Evolutionary conservation across 2,113 vertebrate genomes (phyloP).

Genomic region (Rhabdornis inornatus): DNA sequence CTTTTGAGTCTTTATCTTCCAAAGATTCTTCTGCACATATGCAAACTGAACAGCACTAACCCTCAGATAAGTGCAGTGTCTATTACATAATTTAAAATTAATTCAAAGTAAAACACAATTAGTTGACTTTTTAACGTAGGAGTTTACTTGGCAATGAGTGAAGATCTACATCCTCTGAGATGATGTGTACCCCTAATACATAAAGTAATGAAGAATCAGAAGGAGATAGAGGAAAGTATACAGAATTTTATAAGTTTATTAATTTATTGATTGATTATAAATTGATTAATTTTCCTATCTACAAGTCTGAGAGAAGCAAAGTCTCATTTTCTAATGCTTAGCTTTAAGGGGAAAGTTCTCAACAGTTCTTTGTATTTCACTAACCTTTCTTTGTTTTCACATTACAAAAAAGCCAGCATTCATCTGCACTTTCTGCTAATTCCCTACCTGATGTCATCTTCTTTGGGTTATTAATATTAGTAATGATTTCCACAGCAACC

Average conservation of each 20-base stretch:
- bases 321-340: neutral
- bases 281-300: neutral
- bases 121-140: neutral
- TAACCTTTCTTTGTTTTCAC: neutral
- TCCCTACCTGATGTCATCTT: conserved; percentile 56
- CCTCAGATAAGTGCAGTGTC: neutral
- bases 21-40: neutral
- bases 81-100: neutral
- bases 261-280: neutral
- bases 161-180: neutral
- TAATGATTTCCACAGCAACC: conserved; percentile 55
- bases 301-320: neutral
- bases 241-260: neutral
- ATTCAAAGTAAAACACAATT: neutral
- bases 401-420: neutral
- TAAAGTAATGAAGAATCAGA: neutral
- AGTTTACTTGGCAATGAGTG: neutral
- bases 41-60: neutral
- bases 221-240: neutral
- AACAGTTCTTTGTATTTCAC: neutral
- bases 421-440: conserved; percentile 31
- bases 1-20: neutral
- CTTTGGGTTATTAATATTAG: conserved; percentile 43
- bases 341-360: neutral
- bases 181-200: neutral